These are phyloP conservation scores for Drosophila repletoides DNA, from an alignment of 1,140 invertebrate species.

Conservation along the genomic window DNA sequence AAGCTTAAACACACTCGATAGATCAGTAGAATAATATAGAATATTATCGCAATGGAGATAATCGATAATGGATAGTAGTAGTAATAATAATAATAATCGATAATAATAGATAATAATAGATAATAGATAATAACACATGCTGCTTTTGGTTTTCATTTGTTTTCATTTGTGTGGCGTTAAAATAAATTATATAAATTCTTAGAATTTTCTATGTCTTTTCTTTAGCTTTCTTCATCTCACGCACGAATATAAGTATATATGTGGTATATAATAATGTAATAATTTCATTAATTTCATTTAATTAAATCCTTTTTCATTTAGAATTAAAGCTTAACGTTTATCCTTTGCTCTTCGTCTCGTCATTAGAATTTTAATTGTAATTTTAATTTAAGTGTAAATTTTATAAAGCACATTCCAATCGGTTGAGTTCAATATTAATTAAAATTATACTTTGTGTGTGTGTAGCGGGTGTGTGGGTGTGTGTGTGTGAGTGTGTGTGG, in stretches of 20 bases:
- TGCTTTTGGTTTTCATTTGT: conserved; percentile 55
- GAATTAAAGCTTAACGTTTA: conserved; percentile 23
- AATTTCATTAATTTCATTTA: conserved; percentile 17
- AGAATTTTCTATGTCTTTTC: conserved; percentile 80
- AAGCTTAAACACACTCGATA: conserved; percentile 45
- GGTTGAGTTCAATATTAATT: conserved; percentile 27
- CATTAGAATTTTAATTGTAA: background rate
- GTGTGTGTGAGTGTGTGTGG: conserved; percentile 3
- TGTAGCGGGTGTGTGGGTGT: conserved; percentile 14
- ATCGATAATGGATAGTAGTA: too few relatives aligned
- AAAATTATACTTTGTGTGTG: conserved; percentile 6
- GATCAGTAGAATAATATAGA: too few relatives aligned
- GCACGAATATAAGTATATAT: conserved; percentile 24
- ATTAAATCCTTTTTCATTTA: conserved; percentile 22
- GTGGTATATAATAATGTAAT: conserved; percentile 21
- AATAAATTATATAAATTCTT: conserved; percentile 78
- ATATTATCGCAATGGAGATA: too few relatives aligned
- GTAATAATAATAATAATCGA: too few relatives aligned
- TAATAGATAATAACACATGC: conserved; percentile 72
- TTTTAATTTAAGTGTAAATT: background rate
- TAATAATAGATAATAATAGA: conserved; percentile 26
- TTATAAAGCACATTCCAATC: conserved; percentile 25
- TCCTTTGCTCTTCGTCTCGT: background rate
- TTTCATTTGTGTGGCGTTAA: conserved; percentile 39
- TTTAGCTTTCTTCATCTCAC: conserved; percentile 71